Conservation (phyloP, 2,113 vertebrate genomes). For the Equus przewalskii region DNA sequence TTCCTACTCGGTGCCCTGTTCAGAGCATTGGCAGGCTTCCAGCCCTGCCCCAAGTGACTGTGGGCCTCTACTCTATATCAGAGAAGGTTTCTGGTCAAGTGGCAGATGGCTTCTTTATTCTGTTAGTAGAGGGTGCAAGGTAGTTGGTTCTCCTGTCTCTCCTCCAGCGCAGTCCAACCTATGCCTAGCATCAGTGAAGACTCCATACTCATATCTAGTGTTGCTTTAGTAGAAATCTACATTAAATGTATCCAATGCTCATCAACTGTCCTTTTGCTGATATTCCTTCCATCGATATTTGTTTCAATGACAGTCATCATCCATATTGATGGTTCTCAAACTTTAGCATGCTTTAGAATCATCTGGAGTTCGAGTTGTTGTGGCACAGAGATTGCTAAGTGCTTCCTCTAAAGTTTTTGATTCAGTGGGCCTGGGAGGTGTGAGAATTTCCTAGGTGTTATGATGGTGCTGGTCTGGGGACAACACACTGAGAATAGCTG, state of each 20-base stretch:
- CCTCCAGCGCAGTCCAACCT: too few species aligned
- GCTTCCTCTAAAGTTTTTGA: background rate
- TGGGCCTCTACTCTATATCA: background rate
- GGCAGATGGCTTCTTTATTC: background rate
- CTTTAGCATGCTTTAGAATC: background rate
- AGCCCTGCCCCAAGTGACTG: background rate
- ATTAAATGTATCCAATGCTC: background rate
- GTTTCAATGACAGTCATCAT: background rate
- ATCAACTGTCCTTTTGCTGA: background rate
- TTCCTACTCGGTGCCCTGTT: background rate
- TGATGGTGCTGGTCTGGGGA: background rate
- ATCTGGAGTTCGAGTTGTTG: background rate
- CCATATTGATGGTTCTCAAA: background rate
- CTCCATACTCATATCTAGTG: background rate
- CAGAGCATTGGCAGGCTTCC: background rate
- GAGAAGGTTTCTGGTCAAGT: background rate
- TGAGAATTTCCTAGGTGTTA: background rate
- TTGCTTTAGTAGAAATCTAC: background rate
- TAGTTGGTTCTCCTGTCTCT: background rate
- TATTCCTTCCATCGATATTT: background rate
- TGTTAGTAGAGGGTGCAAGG: background rate
- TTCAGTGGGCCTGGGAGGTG: background rate
- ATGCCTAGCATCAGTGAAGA: background rate
- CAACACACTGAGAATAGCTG: background rate
- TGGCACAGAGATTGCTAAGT: background rate